Conservation (phyloP, 2,797 vertebrate genomes). For the Thripadectes ignobilis region DNA sequence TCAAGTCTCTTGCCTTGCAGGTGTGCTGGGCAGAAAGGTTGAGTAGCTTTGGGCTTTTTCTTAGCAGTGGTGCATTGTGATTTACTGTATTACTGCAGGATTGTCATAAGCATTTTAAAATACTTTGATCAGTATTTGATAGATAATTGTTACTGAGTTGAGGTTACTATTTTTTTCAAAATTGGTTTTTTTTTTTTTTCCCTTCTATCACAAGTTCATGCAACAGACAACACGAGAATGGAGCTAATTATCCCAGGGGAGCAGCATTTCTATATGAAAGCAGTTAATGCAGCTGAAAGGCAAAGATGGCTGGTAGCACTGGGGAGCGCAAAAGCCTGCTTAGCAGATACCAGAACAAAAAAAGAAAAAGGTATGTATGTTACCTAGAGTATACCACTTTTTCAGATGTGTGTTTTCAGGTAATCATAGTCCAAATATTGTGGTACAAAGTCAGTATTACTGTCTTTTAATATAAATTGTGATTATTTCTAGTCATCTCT, state of each 20-base stretch:
- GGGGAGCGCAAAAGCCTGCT: conserved; percentile 94
- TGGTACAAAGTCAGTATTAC: background rate
- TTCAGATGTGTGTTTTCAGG: background rate
- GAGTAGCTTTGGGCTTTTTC: background rate
- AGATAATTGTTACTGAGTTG: background rate
- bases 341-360: conserved; percentile 87
- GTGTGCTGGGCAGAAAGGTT: background rate
- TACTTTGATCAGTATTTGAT: background rate
- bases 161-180: background rate
- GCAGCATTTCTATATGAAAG: conserved; percentile 96
- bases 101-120: background rate
- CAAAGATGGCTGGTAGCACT: conserved; percentile 95
- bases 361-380: conserved; percentile 87
- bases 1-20: background rate
- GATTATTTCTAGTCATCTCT: background rate
- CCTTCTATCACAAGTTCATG: conserved; percentile 81
- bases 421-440: background rate
- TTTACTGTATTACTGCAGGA: background rate
- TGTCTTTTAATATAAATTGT: background rate
- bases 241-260: conserved; percentile 96
- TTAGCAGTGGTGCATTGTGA: background rate
- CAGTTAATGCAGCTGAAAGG: conserved; percentile 93
- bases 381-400: background rate
- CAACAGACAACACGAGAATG: conserved; percentile 89
- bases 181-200: background rate